A percentile compares a stretch with the other conserved stretches of the same genome.
phyloP scores from a whole-genome alignment of 2,888 invertebrate genomes.

The Platycnemis pennipes region DNA sequence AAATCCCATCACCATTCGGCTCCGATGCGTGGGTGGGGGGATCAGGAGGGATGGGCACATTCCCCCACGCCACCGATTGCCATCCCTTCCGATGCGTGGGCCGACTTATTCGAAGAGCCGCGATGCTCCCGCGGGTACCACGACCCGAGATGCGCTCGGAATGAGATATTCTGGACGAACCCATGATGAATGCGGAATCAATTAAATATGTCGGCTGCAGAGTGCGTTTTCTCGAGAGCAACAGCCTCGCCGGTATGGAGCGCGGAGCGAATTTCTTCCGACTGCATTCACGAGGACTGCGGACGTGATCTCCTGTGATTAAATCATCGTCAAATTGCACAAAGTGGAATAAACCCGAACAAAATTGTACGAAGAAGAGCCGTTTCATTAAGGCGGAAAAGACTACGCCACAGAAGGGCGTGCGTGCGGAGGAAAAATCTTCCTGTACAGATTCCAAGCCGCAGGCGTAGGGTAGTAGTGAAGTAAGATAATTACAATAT shows the following conservation, averaged over 20 bases:
- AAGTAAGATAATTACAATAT: too few species aligned
- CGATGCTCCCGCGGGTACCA: neutral
- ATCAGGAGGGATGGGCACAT: neutral
- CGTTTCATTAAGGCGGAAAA: neutral
- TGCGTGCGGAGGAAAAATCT: too few species aligned
- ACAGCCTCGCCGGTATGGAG: too few species aligned
- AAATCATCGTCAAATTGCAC: too few species aligned
- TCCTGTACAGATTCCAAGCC: too few species aligned
- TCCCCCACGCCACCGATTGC: neutral
- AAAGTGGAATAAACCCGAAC: neutral
- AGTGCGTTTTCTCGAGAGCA: neutral
- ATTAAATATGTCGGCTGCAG: neutral
- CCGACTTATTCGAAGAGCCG: neutral
- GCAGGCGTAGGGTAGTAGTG: too few species aligned
- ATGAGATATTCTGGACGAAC: neutral
- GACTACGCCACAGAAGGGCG: too few species aligned
- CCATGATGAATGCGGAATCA: neutral
- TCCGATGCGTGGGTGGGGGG: neutral
- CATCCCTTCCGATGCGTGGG: neutral
- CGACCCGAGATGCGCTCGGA: neutral
- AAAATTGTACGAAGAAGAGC: neutral
- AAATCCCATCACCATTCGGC: slow-evolving; percentile 4
- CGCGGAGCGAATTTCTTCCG: too few species aligned
- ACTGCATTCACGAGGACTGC: too few species aligned
- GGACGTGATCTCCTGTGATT: too few species aligned